Conservation (phyloP, 1,140 invertebrate genomes). For the Drosophila seguyi region DNA sequence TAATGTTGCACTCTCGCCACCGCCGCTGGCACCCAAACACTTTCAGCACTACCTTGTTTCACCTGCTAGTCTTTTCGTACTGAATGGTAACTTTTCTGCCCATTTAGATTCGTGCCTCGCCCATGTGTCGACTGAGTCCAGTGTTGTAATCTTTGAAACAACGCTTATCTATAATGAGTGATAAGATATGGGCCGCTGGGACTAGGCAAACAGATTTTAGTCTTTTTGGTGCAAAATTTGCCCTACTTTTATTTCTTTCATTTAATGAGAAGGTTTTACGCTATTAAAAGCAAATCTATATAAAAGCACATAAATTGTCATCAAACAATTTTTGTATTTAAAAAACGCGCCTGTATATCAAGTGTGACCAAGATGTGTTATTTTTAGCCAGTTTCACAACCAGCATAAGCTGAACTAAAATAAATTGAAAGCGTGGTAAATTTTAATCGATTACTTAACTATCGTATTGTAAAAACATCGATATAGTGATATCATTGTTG, state of each 20-base stretch:
- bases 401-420: too few species aligned
- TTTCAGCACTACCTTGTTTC: slow-evolving; percentile 59
- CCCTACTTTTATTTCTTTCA: not conserved
- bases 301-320: slow-evolving; percentile 12
- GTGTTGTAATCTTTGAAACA: slow-evolving; percentile 55
- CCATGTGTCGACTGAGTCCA: slow-evolving; percentile 27
- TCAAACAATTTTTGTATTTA: not conserved
- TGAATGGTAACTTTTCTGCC: slow-evolving; percentile 38
- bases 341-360: not conserved
- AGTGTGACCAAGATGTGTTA: not conserved
- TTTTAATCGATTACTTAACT: not conserved
- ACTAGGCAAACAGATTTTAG: slow-evolving; percentile 56
- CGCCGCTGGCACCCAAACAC: not conserved
- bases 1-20: not conserved
- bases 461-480: not conserved
- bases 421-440: not conserved
- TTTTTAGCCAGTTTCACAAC: not conserved
- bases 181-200: slow-evolving; percentile 58
- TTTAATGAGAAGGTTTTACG: not conserved
- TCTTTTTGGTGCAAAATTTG: slow-evolving; percentile 42
- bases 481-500: not conserved
- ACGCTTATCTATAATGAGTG: slow-evolving; percentile 50
- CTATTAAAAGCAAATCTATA: slow-evolving; percentile 23
- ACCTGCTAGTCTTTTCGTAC: slow-evolving; percentile 70
- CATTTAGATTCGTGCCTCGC: slow-evolving; percentile 53